phyloP scores from a whole-genome alignment of 1,140 invertebrate species.

The Aphelenchoides besseyi region DNA sequence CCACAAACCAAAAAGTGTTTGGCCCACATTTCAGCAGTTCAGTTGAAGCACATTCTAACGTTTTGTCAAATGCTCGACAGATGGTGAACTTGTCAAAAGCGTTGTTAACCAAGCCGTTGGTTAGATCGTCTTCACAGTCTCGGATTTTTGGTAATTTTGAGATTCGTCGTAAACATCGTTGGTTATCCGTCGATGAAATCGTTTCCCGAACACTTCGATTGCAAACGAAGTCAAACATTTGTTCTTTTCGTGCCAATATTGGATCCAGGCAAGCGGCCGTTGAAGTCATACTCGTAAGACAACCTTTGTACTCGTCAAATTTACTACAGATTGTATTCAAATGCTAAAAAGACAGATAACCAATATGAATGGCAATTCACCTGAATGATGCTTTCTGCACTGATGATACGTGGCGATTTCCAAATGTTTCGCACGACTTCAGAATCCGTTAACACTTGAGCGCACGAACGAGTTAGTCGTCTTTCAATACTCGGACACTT shows the following conservation, averaged over 20 bases:
- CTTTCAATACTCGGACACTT: conserved; percentile 12
- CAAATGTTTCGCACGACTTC: conserved; percentile 18
- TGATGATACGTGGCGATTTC: conserved; percentile 14
- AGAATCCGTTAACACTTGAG: conserved; percentile 5
- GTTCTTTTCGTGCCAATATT: conserved; percentile 9
- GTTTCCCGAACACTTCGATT: conserved; percentile 6
- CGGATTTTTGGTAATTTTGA: conserved; percentile 12
- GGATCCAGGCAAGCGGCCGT: conserved; percentile 22
- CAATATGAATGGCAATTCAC: background rate
- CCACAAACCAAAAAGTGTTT: conserved; percentile 7
- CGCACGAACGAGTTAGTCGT: background rate
- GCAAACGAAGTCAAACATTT: conserved; percentile 17
- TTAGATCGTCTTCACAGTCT: conserved; percentile 15
- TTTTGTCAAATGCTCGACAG: conserved; percentile 15
- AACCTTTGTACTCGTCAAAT: conserved; percentile 7
- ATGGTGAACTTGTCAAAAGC: conserved; percentile 17
- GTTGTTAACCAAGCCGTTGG: conserved; percentile 16
- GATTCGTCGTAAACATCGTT: conserved; percentile 18
- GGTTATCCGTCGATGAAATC: conserved; percentile 11
- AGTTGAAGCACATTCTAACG: conserved; percentile 7
- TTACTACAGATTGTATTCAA: conserved; percentile 20
- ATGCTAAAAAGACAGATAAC: conserved; percentile 4
- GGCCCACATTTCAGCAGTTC: conserved; percentile 24
- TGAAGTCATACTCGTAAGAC: conserved; percentile 17
- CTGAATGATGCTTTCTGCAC: conserved; percentile 10